These are phyloP conservation scores for Hesperia comma DNA, from an alignment of 2,888 invertebrate genomes.

Conservation along the genomic window DNA sequence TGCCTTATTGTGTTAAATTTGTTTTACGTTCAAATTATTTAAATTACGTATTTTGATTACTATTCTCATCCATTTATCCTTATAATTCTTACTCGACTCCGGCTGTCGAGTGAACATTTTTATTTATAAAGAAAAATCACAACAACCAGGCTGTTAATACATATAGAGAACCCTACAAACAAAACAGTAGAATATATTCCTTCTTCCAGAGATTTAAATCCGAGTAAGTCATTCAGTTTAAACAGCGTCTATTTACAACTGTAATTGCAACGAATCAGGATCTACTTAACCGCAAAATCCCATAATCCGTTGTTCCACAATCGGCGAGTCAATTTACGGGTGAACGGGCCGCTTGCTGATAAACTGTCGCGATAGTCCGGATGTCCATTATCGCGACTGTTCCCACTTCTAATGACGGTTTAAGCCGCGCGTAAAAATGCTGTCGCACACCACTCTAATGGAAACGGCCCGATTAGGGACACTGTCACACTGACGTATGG, in stretches of 20 bases:
- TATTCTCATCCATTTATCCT: no score
- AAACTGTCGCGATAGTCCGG: slow-evolving; percentile 25
- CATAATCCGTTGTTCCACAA: slow-evolving; percentile 23
- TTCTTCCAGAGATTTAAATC: no score
- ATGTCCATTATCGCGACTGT: slow-evolving; percentile 30
- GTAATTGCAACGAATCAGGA: slow-evolving; percentile 19
- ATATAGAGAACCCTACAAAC: not conserved
- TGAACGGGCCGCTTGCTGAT: slow-evolving; percentile 26
- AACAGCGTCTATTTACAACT: not conserved
- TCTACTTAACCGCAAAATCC: slow-evolving; percentile 21
- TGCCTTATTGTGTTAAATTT: no score
- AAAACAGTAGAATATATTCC: not conserved
- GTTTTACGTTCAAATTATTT: no score
- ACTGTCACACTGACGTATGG: not conserved
- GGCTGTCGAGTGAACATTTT: no score
- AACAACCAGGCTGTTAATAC: no score
- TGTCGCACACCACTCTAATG: slow-evolving; percentile 21
- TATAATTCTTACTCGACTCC: no score
- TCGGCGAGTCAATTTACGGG: slow-evolving; percentile 33
- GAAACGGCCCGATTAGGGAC: not conserved
- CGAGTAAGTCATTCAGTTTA: not conserved
- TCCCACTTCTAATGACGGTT: slow-evolving; percentile 30
- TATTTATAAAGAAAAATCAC: no score
- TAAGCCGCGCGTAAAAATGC: slow-evolving; percentile 21
- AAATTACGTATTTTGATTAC: no score